A percentile compares a stretch with the other conserved stretches of the same genome.
phyloP scores from a whole-genome alignment of 2,888 invertebrate genomes.

The Eurytoma californica region DNA sequence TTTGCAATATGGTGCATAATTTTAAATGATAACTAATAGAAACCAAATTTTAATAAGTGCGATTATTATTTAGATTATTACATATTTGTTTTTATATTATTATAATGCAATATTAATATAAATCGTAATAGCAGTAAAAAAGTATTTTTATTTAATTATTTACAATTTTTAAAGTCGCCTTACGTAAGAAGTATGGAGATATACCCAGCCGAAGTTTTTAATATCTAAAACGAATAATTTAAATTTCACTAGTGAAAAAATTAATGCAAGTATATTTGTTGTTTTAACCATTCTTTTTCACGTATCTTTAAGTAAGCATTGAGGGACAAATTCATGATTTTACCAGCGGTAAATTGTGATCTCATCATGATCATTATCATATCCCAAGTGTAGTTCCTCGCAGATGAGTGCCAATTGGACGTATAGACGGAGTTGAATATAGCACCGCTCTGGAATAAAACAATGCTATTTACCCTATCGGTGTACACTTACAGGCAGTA shows the following conservation, averaged over 20 bases:
- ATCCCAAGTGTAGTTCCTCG: constrained; percentile 50
- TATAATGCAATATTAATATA: too few relatives aligned
- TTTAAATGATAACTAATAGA: too few relatives aligned
- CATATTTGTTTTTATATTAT: too few relatives aligned
- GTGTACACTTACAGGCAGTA: not conserved
- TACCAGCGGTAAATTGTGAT: constrained; percentile 59
- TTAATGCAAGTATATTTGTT: too few relatives aligned
- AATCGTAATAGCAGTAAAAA: too few relatives aligned
- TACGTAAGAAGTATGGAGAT: constrained; percentile 37
- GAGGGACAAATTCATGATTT: constrained; percentile 59
- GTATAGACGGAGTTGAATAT: constrained; percentile 58
- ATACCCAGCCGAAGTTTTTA: constrained; percentile 29
- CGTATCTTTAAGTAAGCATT: constrained; percentile 57
- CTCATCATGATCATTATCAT: constrained; percentile 59
- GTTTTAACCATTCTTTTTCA: not conserved
- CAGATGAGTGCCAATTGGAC: constrained; percentile 58
- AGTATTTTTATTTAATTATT: too few relatives aligned
- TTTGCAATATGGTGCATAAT: too few relatives aligned
- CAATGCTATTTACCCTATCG: not conserved
- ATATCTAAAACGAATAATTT: constrained; percentile 18
- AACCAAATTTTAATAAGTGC: too few relatives aligned
- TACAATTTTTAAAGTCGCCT: too few relatives aligned
- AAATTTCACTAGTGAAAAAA: not conserved
- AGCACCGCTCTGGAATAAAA: constrained; percentile 44
- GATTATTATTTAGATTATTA: too few relatives aligned